Evolutionary conservation across 2,113 vertebrate genomes (phyloP).

Genomic region (Neofelis nebulosa): DNA sequence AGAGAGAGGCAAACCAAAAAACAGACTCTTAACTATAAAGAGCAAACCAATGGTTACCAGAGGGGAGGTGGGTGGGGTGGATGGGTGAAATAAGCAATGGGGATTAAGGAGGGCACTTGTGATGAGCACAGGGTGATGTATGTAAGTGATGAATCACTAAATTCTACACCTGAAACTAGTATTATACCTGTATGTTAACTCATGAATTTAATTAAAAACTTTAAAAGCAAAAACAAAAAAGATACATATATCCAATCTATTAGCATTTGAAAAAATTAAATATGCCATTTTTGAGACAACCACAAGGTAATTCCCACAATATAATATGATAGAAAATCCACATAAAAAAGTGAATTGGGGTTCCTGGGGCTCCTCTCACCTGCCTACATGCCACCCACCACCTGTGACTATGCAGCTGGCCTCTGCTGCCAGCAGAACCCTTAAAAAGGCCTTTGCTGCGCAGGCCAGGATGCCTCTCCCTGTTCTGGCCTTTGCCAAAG

Average conservation of each 20-base stretch:
- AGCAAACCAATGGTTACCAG: too few species aligned
- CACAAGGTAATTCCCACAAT: not conserved
- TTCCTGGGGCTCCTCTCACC: not conserved
- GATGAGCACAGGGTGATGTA: too few species aligned
- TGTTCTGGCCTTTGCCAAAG: conserved; percentile 52
- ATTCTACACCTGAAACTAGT: too few species aligned
- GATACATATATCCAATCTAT: not conserved
- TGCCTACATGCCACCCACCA: not conserved
- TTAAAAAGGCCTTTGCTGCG: not conserved
- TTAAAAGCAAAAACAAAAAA: not conserved
- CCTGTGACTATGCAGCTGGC: not conserved
- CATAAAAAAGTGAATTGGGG: not conserved
- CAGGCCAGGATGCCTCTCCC: not conserved
- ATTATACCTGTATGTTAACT: too few species aligned
- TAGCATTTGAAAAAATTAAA: not conserved
- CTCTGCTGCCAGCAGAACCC: conserved; percentile 73
- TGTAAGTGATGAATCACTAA: too few species aligned
- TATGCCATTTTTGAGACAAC: not conserved
- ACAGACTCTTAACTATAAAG: too few species aligned
- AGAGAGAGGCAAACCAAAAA: too few species aligned
- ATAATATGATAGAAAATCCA: not conserved
- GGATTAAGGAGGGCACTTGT: too few species aligned
- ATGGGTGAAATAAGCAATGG: too few species aligned
- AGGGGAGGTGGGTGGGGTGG: too few species aligned
- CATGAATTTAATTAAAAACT: not conserved